Conservation (phyloP, 2,113 vertebrate species). For the Turdus rufiventris region DNA sequence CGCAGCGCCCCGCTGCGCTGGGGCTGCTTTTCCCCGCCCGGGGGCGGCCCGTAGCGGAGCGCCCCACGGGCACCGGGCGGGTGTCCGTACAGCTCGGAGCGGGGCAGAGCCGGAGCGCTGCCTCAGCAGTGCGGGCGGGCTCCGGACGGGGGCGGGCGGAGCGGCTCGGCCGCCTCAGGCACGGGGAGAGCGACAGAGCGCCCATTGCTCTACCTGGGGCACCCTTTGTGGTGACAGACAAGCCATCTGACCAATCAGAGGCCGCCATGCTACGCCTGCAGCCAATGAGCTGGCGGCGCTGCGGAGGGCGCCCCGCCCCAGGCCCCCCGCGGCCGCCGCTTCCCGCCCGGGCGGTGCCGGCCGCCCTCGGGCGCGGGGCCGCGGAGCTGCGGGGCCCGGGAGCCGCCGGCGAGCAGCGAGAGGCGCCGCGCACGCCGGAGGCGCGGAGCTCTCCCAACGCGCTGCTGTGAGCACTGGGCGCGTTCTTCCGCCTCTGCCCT, state of each 20-base stretch:
- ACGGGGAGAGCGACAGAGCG: no score
- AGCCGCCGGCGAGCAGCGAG: rapidly evolving
- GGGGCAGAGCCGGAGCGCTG: background rate
- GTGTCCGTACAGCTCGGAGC: background rate
- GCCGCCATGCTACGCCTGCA: rapidly evolving
- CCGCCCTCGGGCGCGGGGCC: background rate
- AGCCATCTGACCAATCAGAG: background rate
- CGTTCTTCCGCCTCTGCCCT: no score
- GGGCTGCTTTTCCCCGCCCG: no score
- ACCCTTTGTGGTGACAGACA: background rate
- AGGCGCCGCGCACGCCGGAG: rapidly evolving
- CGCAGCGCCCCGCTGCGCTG: background rate
- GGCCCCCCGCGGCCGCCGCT: background rate
- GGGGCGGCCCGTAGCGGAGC: background rate
- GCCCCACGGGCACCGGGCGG: background rate
- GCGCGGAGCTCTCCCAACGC: rapidly evolving
- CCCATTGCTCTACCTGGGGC: background rate
- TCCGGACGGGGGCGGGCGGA: rapidly evolving
- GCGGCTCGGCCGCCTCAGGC: background rate
- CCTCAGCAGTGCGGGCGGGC: no score
- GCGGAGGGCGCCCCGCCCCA: background rate
- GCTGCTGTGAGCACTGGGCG: rapidly evolving
- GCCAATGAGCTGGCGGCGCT: background rate
- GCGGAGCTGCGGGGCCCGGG: rapidly evolving
- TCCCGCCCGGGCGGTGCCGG: background rate